Evolutionary conservation across 2,888 invertebrate species (phyloP), one percentile per base, ranked within the genome.

Genomic region (Morpho helenor): DNA sequence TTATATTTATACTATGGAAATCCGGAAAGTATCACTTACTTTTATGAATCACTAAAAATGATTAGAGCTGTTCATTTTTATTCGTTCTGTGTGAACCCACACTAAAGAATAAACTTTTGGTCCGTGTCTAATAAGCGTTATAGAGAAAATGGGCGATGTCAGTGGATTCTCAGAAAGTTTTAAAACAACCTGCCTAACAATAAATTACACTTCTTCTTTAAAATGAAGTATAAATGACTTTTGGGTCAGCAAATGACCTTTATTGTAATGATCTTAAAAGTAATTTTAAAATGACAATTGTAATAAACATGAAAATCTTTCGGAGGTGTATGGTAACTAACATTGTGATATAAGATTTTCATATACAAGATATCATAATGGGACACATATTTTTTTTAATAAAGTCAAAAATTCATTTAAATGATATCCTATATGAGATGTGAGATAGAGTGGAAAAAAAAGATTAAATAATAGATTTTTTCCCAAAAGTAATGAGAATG

Each of bases 191-290:
- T 52, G 8, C 40, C 16, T 44, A 46, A 52, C 52, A 52, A 40
- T 52, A 52, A 16, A 46, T 52, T 52, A 45, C 46, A 52, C 52
- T 52, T 52, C 45, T 52, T 44, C 45, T 52, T 8, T 31, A 44
- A 31, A 52, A n/a, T 45, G 7, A 46, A 52, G 45, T 40, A 52
- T 52, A 16, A 46, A 46, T 52, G 31, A 10, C 16, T 46, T 8
- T 40, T 7, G 22, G 22, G 42, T 51, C 3, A 43, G 23, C 23
- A 1, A 6, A 31, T 47, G 31, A 49, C 3, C 2, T 39, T 39
- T 49, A 7, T 22, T 23, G 31, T 3, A 39, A 2, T 31, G 31
- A 31, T 31, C 31, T 5, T 31, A 31, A 31, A 8, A 22, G 4
- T 49, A 8, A 10, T 16, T 8, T 49, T 39, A 42, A 43, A 31